Evolutionary conservation across 92 coral and sea anemone species (phyloP), one percentile per base, ranked within the genome.

Genomic region (Actinernus sp.): DNA sequence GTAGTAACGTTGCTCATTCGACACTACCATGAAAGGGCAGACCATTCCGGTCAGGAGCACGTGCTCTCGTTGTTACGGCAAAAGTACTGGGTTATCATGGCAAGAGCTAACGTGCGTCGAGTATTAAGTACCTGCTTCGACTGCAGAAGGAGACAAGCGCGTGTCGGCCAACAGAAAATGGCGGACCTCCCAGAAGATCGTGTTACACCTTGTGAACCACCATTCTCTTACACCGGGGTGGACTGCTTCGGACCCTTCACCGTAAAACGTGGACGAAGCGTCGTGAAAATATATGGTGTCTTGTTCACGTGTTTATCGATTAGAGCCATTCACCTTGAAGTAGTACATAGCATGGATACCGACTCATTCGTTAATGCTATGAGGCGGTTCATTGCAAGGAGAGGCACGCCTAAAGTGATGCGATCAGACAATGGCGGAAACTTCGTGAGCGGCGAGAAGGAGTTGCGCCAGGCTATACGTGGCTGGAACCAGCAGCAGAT

Each of bases 381-480:
- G 20, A 40, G 78, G 47, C 32, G 79, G 7, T 69, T 79, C 32
- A 79, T 79, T 24, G 65, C 72, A 57, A 65, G 86, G 45, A 70
- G 86, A 70, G 86, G 79, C 64, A 68, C 56, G 34, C 86, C 86
- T 13, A 57, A 59, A 45, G 47, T 44, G 41, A 49, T 79, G 34
- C 68, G 79, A 37, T 71, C 86, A 17, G 86, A 79, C 79, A 69
- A 79, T 28, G 73, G 86, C 29, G 48, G 67, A 21, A 77, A 77
- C 49, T 77, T 77, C 43, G 86, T 79, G 49, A 54, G 77, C 51
- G 79, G 86, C 2, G 65, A 79, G 43, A 68, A 57, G 32, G 85
- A 78, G 31, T 66, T 79, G 17, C 64, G 86, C 31, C 65, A 79
- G 43, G 86, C 86, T 25, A 71, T 70, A 49, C 48, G 49, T 20